A percentile compares a stretch with the other conserved stretches of the same genome.
Evolutionary conservation across 2,888 invertebrate genomes (phyloP).

Genomic region (Drosophila testacea): DNA sequence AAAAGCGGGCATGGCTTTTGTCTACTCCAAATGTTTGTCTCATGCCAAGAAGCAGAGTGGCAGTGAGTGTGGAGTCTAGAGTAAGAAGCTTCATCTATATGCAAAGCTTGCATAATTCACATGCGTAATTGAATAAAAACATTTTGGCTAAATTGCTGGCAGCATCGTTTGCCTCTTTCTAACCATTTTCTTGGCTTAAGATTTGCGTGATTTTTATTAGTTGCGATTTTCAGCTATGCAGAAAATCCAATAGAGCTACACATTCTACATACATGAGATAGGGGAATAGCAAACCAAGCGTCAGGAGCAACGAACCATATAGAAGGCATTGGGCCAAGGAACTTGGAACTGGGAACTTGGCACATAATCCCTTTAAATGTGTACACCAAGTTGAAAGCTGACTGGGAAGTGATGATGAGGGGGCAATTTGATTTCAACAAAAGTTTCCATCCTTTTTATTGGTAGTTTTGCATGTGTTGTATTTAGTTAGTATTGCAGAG

Average conservation of each 20-base stretch:
- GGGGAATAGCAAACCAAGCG: slow-evolving; percentile 4
- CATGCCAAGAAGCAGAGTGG: slow-evolving; percentile 20
- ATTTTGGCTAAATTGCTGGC: slow-evolving; percentile 63
- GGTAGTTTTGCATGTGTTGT: slow-evolving; percentile 64
- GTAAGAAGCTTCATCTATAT: slow-evolving; percentile 28
- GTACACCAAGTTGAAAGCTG: slow-evolving; percentile 13
- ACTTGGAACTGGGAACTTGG: slow-evolving; percentile 54
- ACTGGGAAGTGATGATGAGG: background rate
- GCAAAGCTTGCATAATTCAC: slow-evolving; percentile 67
- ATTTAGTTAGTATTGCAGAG: slow-evolving; percentile 45
- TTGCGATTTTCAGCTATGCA: slow-evolving; percentile 66
- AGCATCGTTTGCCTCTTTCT: slow-evolving; percentile 53
- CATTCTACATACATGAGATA: slow-evolving; percentile 15
- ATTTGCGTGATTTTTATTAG: slow-evolving; percentile 71
- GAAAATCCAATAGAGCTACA: slow-evolving; percentile 54
- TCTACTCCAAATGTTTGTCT: slow-evolving; percentile 40
- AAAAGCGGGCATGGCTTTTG: slow-evolving; percentile 44
- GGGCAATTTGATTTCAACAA: slow-evolving; percentile 52
- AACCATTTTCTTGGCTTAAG: slow-evolving; percentile 64
- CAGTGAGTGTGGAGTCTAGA: background rate
- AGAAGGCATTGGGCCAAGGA: slow-evolving; percentile 54
- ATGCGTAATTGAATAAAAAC: slow-evolving; percentile 77
- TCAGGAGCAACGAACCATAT: slow-evolving; percentile 35
- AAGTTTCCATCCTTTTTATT: slow-evolving; percentile 40
- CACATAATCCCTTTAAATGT: slow-evolving; percentile 68